Evolutionary conservation across 2,888 invertebrate genomes (phyloP), one percentile per base, ranked within the genome.

Genomic region (Apodemia duryi): DNA sequence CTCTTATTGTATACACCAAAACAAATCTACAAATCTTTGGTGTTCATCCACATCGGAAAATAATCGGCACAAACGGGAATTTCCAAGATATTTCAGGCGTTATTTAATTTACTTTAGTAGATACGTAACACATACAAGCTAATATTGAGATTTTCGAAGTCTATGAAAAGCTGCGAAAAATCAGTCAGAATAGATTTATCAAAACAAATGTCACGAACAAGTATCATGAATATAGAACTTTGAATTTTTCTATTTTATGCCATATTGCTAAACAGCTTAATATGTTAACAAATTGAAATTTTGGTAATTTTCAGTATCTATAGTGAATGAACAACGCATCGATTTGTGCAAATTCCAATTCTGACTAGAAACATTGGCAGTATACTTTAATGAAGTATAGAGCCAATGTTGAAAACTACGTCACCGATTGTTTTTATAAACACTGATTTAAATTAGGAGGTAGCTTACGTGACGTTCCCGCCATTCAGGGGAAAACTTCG

Each of bases 1-100:
- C 82, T 84, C 88, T 90, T 89, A 90, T 85, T 86, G 87, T 84
- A 83, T 82, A 89, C 91, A 90, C 91, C 91, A 91, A 91, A 87
- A 85, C 80, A 81, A 84, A 79, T 76, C 87, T 84, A 87, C 85
- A 89, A 88, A 91, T 91, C 91, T 91, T 91, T 91, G 91, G 91
- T 89, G 91, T 87, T 85, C 83, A 86, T 89, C 85, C 85, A 89
- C 86, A 85, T 86, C 85, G 84, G 85, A 85, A 82, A 83, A 83
- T 78, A 71, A 68, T 86, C 87, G 83, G 88, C 87, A 87, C 86
- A 80, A 83, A 84, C 78, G 77, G 84, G 81, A 80, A 82, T 84
- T 79, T 76, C 83, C 81, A 82, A 82, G 81, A 85, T 61, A 61
- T 52, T 64, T 65, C 49, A 83, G 80, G 81, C 79, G 78, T 82